Evolutionary conservation across 2,888 invertebrate genomes (phyloP).

Genomic region (Perizoma affinitatum): DNA sequence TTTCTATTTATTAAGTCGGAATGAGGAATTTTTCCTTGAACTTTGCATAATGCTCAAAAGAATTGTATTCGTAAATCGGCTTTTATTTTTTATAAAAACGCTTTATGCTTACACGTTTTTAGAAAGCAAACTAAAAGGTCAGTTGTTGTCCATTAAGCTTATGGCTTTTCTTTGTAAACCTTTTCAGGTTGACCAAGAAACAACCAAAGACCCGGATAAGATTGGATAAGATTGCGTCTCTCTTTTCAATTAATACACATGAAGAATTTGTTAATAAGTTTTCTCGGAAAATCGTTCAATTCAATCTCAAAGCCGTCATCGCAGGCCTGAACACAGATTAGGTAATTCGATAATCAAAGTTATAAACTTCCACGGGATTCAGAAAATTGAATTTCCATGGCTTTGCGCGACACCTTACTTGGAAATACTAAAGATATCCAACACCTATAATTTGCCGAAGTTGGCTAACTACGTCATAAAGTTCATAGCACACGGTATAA

Average conservation of each 20-base stretch:
- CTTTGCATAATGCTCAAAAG: conserved; percentile 14
- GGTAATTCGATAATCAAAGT: conserved; percentile 1
- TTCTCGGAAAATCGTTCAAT: too few species aligned
- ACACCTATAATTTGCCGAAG: conserved; percentile 26
- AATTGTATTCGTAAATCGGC: background rate
- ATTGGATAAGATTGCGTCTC: too few species aligned
- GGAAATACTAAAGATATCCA: conserved; percentile 12
- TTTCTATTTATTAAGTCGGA: conserved; percentile 21
- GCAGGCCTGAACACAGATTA: conserved; percentile 1
- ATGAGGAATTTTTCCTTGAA: conserved; percentile 18
- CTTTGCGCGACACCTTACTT: background rate
- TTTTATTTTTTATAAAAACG: background rate
- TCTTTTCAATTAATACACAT: too few species aligned
- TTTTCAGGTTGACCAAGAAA: too few species aligned
- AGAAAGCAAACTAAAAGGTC: too few species aligned
- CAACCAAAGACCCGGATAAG: too few species aligned
- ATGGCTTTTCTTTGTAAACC: too few species aligned
- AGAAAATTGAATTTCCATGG: conserved; percentile 2
- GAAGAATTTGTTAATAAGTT: too few species aligned
- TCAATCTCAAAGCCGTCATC: too few species aligned
- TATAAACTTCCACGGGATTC: conserved; percentile 3
- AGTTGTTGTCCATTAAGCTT: too few species aligned
- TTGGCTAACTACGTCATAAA: conserved; percentile 17
- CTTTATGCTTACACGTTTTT: background rate
- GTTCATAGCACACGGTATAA: conserved; percentile 9